These are phyloP conservation scores for Ophion ventricosus DNA, from an alignment of 2,888 invertebrate species.

Conservation along the genomic window DNA sequence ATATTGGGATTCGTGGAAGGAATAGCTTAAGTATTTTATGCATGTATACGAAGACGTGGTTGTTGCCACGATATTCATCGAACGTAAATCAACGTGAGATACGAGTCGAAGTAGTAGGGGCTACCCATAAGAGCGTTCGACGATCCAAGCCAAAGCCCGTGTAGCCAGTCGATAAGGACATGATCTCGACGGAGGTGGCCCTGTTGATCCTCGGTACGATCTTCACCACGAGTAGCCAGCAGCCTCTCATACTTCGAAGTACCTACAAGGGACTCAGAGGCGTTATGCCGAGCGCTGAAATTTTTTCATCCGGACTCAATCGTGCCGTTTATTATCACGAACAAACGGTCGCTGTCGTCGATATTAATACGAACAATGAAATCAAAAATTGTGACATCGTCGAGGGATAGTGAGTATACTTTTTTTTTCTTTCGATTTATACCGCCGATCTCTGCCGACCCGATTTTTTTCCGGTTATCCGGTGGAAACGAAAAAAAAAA, in stretches of 20 bases:
- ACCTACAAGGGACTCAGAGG: conserved; percentile 76
- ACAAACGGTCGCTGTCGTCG: conserved; percentile 92
- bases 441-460: not conserved
- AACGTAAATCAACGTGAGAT: not conserved
- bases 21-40: no score
- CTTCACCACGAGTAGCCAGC: conserved; percentile 66
- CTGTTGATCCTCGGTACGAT: conserved; percentile 61
- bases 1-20: no score
- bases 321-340: conserved; percentile 89
- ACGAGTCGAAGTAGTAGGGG: conserved; percentile 65
- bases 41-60: not conserved
- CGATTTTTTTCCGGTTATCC: not conserved
- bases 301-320: conserved; percentile 63
- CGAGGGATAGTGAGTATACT: conserved; percentile 92
- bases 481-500: no score
- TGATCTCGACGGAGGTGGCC: conserved; percentile 62
- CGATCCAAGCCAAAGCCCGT: conserved; percentile 7
- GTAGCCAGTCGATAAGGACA: conserved; percentile 62
- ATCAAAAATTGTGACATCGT: conserved; percentile 92
- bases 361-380: conserved; percentile 89
- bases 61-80: not conserved
- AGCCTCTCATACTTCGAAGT: conserved; percentile 72
- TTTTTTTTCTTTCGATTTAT: not conserved
- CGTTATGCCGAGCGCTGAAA: conserved; percentile 50
- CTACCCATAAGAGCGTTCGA: conserved; percentile 28